Evolutionary conservation across 1,140 invertebrate genomes (phyloP), one percentile per base, ranked within the genome.

Genomic region (Mylabris phalerata): DNA sequence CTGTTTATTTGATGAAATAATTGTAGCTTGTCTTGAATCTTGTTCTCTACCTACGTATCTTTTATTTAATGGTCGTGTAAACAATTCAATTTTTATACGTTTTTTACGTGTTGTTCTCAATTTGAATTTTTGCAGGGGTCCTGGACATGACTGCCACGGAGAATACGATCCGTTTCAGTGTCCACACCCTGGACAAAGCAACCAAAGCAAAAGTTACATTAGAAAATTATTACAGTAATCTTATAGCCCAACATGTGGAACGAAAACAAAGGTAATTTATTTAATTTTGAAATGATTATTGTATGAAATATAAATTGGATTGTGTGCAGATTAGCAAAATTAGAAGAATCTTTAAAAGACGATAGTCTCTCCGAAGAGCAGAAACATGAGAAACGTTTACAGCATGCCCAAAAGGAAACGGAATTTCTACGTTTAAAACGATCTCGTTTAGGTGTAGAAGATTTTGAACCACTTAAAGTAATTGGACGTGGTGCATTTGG

Each of bases 151-250:
- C 80, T 67, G 84, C 86, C 64, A 86, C 86, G 63, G 86, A 89
- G 73, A 88, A 84, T 71, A 81, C 84, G 67, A 89, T 93, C 71
- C 85, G 89, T 76, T 94, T 95, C 79, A 94, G 91, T 79, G 92
- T 92, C 66, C 92, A 98, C 77, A 98, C 96, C 63, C 80, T 95
- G 70, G 97, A 99, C 82, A 98, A 99, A 80, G 97, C 96, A 58
- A 98, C 95, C 69, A 98, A 98, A 78, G 95, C 96, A 61, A 98
- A 99, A 80, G 92, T 99, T 65, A 97, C 95, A 50, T 79, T 99
- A 71, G 97, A 99, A 79, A 98, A 98, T 78, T 99, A 98, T 79
- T 99, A 99, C 77, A 94, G 89, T 73, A 98, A 99, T 80, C 85
- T 98, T 69, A 92, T 98, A 74, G 85, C 92, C 69, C 96, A 98